phyloP scores from a whole-genome alignment of 2,797 vertebrate genomes.

The Tinamus major region DNA sequence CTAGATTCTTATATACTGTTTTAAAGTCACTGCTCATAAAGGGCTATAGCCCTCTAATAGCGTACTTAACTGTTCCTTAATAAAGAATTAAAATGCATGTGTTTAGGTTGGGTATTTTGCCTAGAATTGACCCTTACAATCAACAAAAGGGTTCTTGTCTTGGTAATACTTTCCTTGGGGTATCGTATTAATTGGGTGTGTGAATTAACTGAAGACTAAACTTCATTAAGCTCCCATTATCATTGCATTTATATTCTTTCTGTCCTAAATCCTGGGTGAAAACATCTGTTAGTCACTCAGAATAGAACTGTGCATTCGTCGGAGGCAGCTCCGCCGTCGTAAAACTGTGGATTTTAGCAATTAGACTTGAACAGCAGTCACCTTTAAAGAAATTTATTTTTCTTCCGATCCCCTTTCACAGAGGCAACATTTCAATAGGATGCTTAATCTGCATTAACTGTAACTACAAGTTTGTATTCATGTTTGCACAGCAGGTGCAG shows the following conservation, averaged over 20 bases:
- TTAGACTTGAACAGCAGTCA: not conserved
- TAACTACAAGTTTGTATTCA: fast-evolving
- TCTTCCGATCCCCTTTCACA: not conserved
- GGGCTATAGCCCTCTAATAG: not conserved
- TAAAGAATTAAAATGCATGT: not conserved
- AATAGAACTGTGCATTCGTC: not conserved
- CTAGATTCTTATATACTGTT: not conserved
- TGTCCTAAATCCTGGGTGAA: conserved; percentile 40
- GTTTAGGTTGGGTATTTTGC: not conserved
- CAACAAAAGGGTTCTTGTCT: conserved; percentile 3
- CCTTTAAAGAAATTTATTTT: not conserved
- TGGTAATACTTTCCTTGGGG: conserved; percentile 26
- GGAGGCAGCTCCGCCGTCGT: not conserved
- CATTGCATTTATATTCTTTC: conserved; percentile 52
- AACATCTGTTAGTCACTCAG: conserved; percentile 55
- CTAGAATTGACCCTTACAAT: not conserved
- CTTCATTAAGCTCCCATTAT: conserved; percentile 61
- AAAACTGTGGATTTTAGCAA: not conserved
- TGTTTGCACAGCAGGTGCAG: not conserved
- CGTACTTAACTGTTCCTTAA: not conserved
- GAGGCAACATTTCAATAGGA: not conserved
- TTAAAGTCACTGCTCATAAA: not conserved
- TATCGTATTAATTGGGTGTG: conserved; percentile 53
- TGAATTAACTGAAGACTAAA: conserved; percentile 70
- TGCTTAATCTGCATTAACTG: not conserved